Evolutionary conservation across 1,140 invertebrate genomes (phyloP).

Genomic region (Phocides pigmalion): DNA sequence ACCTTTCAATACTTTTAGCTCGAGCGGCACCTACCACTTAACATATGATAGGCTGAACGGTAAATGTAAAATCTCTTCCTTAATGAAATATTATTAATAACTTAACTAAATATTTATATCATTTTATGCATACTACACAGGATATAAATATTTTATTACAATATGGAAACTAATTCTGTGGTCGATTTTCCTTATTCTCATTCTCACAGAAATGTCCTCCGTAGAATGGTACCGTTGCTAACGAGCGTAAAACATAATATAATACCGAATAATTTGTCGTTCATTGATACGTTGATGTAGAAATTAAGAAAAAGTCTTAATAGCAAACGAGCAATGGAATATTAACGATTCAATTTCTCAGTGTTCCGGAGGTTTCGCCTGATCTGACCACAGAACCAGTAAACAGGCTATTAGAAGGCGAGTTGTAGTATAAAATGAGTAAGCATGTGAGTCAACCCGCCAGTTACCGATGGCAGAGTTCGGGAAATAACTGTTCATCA

Average conservation of each 20-base stretch:
- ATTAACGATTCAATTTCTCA: background rate
- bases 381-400: background rate
- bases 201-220: slow-evolving; percentile 10
- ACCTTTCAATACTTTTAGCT: too few relatives aligned
- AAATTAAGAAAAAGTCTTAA: background rate
- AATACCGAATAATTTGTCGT: background rate
- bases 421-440: slow-evolving; percentile 13
- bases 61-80: background rate
- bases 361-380: background rate
- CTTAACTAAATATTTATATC: too few relatives aligned
- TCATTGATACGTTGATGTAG: background rate
- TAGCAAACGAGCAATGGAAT: background rate
- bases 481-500: background rate
- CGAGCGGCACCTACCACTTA: too few relatives aligned
- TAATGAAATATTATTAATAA: too few relatives aligned
- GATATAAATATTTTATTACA: background rate
- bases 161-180: background rate
- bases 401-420: slow-evolving; percentile 25
- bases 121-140: background rate
- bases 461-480: background rate
- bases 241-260: background rate
- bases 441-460: slow-evolving; percentile 17
- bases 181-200: background rate
- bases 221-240: background rate
- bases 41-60: too few relatives aligned